phyloP scores from a whole-genome alignment of 2,888 invertebrate genomes.

The Micoletzkya japonica region DNA sequence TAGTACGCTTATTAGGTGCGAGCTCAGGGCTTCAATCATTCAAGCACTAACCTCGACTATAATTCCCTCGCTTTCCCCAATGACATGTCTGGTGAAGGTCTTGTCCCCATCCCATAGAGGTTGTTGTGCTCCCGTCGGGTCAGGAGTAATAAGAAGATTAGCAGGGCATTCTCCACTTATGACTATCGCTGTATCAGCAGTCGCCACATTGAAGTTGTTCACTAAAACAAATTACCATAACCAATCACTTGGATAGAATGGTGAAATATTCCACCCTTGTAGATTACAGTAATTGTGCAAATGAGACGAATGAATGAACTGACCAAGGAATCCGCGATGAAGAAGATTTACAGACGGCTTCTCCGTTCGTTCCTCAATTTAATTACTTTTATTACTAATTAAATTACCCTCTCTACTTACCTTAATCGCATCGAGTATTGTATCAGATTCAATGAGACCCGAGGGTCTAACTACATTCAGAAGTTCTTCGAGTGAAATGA shows the following conservation, averaged over 20 bases:
- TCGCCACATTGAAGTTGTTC: conserved; percentile 9
- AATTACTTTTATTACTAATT: too few relatives aligned
- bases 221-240: too few relatives aligned
- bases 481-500: conserved; percentile 21
- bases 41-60: conserved; percentile 5
- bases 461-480: conserved; percentile 25
- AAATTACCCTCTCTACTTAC: too few relatives aligned
- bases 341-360: conserved; percentile 4
- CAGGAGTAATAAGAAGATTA: conserved; percentile 3
- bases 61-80: conserved; percentile 24
- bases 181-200: conserved; percentile 5
- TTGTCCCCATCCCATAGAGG: conserved; percentile 13
- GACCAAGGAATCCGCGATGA: conserved; percentile 19
- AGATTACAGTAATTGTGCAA: too few relatives aligned
- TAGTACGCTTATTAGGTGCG: too few relatives aligned
- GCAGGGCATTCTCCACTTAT: conserved; percentile 15
- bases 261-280: too few relatives aligned
- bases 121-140: background rate
- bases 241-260: too few relatives aligned
- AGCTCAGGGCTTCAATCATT: too few relatives aligned
- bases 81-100: conserved; percentile 16
- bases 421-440: conserved; percentile 24
- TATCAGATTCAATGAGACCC: conserved; percentile 23
- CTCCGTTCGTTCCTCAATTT: conserved; percentile 10
- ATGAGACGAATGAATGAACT: background rate